Evolutionary conservation across 2,113 vertebrate species (phyloP), one percentile per base, ranked within the genome.

Genomic region (Dipodomys merriami): DNA sequence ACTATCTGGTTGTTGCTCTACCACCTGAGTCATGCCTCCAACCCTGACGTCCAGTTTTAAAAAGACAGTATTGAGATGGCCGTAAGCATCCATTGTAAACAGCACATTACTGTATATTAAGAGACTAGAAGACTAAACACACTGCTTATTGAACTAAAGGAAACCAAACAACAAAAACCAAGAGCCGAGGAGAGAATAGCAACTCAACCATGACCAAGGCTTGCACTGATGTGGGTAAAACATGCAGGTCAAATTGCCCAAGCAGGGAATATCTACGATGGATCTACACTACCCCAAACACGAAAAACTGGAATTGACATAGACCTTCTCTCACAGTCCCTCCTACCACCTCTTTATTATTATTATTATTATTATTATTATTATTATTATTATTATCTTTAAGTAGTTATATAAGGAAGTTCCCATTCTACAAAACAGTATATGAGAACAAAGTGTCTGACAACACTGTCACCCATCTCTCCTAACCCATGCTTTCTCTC

Each of bases 31-130:
- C 49, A 12, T 49, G 49, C 49, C 49, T 49, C 49, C 49, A 49
- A 49, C 49, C 49, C 49, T 12, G 49, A 49, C 49, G 1, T 49
- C 49, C 49, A 49, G 49, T 49, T 53, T 93, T 33, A 25, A 74
- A 64, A 91, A 83, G 44, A n/a, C 76, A 89, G 67, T 76, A 65
- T n/a, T 2, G 13, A 46, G 49, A 71, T 8, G 35, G 44, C 23
- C 71, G 64, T 0, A 69, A 0, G 13, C 30, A 20, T 4, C 5
- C 74, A 4, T 1, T 22, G 22, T 39, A 62, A 83, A 8, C 22
- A 10, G 7, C 20, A 68, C n/a, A 5, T 18, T 1, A 22, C 10
- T 10, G 4, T 16, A 2, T 5, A 2, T 15, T 44, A 4, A 53
- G 33, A 79, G 13, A 72, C 9, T 6, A 25, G 35, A 29, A 11